Base-by-base conservation (phyloP, 2,888 invertebrate species). In the Plusia festucae region DNA sequence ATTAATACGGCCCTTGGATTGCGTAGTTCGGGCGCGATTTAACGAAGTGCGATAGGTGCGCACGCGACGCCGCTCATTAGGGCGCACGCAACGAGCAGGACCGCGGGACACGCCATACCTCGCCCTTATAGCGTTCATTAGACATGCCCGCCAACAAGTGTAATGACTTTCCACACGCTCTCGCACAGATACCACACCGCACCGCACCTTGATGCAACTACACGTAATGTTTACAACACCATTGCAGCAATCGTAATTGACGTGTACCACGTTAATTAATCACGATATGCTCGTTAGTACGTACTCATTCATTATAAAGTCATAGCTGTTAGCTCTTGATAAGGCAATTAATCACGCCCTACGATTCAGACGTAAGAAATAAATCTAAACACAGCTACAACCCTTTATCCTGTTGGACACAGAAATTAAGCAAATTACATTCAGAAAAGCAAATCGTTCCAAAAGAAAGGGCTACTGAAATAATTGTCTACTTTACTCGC, bases 401-500 rank as follows among this genome's bases (percentile, higher is more conserved):
- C 89, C 90, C 88, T 88, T 89, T 85, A 89, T 88, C 89, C 86
- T 88, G 89, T 91, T 87, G 89, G 92, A 91, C 92, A 91, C 88
- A 91, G 89, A 92, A 93, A 93, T 93, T 93, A 91, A 90, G 90
- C 91, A 91, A 93, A 94, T 93, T 93, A 92, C 91, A 91, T 93
- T 91, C 87, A 88, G 90, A 87, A 91, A 91, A 92, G 91, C 91
- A 91, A 93, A 93, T 93, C 93, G 91, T 88, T 93, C 88, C 91
- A 89, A 93, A 94, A 94, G 93, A 93, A 94, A 93, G 94, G 94
- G 93, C 92, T 93, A 93, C 94, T 90, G 87, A 93, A 95, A 95
- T 95, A 94, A 95, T 94, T 94, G 94, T 94, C 93, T 93, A 92
- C 93, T 93, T 94, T 94, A 93, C 91, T 94, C 93, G 87, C 90